Evolutionary conservation across 2,888 invertebrate genomes (phyloP), one percentile per base, ranked within the genome.

Genomic region (Xestia xanthographa): DNA sequence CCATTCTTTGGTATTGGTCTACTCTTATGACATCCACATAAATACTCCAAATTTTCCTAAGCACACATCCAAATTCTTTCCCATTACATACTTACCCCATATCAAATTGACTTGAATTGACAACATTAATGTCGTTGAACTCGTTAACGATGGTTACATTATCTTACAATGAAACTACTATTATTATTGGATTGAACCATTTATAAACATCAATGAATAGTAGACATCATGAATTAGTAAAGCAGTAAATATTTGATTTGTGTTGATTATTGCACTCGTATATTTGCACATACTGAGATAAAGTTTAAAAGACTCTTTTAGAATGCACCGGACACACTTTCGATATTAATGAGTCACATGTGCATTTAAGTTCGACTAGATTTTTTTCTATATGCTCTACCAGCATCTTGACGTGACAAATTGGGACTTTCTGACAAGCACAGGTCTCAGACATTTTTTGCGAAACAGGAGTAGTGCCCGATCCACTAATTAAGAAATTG

Each of bases 331-430:
- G 95, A 87, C 95, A 96, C 38, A 94, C 92, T 88, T 92, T 91
- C 12, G 93, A 84, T 78, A 86, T 88, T 79, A 95, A 85, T 22
- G 94, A 92, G 84, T 96, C 95, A 89, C 96, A 96, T 8, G 93
- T 95, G 82, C 96, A 96, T 79, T 93, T 93, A 41, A 91, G 91
- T 74, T 92, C 83, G 8, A 90, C 86, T 68, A 96, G 85, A 83
- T 92, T 95, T 68, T 90, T 91, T 87, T 95, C 95, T 84, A 96
- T 95, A 89, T 93, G 93, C 75, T 95, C 91, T 8, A 96, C 92
- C 68, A 96, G 92, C 95, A 95, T 93, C 91, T 96, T 96, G 0
- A 96, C 94, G 76, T 95, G 95, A 92, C 96, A 96, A 77, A 96
- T 88, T 48, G 96, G 96, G 29, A 96, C 94, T 90, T 92, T 91